A percentile compares a stretch with the other conserved stretches of the same genome.
phyloP scores from a whole-genome alignment of 2,113 vertebrate species.

The Chamaea fasciata region DNA sequence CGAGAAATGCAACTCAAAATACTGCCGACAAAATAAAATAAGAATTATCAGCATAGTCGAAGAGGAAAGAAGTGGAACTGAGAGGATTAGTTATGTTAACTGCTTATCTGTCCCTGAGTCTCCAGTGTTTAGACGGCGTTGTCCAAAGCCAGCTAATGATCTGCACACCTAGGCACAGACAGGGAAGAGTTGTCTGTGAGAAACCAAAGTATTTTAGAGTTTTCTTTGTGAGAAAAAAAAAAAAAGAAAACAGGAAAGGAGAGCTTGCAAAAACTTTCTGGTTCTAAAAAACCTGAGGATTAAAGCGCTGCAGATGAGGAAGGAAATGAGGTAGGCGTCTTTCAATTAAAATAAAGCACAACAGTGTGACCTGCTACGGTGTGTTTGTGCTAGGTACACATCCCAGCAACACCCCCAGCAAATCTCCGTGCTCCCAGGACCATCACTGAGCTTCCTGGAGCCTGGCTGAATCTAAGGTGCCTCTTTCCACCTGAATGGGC shows the following conservation, averaged over 20 bases:
- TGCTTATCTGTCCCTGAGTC: neutral
- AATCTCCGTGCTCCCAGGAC: neutral
- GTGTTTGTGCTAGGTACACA: neutral
- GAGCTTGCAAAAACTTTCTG: neutral
- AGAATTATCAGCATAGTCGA: neutral
- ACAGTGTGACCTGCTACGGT: neutral
- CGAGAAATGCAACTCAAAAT: neutral
- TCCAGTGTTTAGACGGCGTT: neutral
- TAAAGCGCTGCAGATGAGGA: neutral
- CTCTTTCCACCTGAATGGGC: neutral
- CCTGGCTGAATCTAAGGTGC: neutral
- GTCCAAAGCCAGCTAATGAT: neutral
- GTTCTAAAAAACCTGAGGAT: neutral
- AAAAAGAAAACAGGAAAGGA: neutral
- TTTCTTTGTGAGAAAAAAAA: neutral
- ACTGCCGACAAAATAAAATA: neutral
- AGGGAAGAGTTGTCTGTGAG: neutral
- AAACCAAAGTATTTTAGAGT: neutral
- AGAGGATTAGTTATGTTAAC: constrained; percentile 4
- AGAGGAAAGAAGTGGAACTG: neutral
- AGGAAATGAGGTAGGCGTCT: neutral
- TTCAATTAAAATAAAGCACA: constrained; percentile 20
- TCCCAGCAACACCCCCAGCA: neutral
- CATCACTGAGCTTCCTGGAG: neutral
- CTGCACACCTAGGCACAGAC: neutral